Conservation (phyloP, 2,113 vertebrate species). For the Rhombomys opimus region DNA sequence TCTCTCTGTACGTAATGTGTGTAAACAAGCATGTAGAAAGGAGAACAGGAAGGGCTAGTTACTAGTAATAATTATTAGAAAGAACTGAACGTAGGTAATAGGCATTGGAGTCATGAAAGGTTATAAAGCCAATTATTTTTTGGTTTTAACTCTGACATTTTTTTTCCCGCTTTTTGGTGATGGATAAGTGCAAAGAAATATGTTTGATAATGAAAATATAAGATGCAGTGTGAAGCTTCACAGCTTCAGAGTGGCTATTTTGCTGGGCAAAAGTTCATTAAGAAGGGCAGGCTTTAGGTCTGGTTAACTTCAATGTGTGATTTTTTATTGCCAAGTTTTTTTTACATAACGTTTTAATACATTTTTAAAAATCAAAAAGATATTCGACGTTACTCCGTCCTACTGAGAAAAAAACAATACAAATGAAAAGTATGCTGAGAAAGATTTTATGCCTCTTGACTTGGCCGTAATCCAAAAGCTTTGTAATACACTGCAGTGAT, state of each 20-base stretch:
- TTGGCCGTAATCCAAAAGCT: slow-evolving; percentile 53
- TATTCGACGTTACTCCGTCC: neutral
- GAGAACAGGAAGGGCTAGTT: neutral
- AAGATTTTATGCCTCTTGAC: slow-evolving; percentile 18
- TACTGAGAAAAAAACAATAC: neutral
- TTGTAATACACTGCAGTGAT: neutral
- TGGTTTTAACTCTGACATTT: neutral
- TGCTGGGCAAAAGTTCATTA: neutral
- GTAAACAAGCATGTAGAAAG: neutral
- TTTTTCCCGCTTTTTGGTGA: neutral
- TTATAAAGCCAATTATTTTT: neutral
- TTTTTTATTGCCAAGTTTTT: neutral
- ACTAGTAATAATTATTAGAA: neutral
- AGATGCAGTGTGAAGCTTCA: neutral
- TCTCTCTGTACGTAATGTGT: neutral
- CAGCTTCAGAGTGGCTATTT: neutral
- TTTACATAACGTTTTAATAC: neutral
- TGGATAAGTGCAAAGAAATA: neutral
- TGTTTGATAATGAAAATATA: neutral
- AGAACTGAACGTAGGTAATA: too few species aligned
- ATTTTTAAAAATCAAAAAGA: neutral
- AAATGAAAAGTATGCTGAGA: neutral
- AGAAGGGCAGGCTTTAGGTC: neutral
- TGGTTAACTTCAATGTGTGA: neutral
- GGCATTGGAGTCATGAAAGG: neutral